phyloP scores from a whole-genome alignment of 1,140 invertebrate genomes.

The Yoshiicerus persimilis region DNA sequence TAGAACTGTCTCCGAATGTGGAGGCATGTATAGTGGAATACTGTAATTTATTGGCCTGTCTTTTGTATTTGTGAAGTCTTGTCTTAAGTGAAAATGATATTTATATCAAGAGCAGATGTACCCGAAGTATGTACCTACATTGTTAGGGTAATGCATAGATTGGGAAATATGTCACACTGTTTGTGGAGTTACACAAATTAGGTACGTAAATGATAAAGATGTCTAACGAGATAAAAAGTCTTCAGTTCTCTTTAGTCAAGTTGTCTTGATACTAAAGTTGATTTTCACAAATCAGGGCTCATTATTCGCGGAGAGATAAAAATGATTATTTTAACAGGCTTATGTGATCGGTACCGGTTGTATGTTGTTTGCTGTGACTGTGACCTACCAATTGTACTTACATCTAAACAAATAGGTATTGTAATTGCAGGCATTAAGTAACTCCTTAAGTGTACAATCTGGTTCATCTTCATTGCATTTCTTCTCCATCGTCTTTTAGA shows the following conservation, averaged over 20 bases:
- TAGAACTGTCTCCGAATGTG: no score
- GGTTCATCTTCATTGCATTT: not conserved
- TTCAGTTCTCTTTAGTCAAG: not conserved
- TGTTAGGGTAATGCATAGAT: no score
- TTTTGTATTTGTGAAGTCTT: no score
- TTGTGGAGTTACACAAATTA: not conserved
- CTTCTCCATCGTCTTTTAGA: not conserved
- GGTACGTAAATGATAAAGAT: not conserved
- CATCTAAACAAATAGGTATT: not conserved
- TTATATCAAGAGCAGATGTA: no score
- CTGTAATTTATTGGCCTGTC: no score
- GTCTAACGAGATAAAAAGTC: not conserved
- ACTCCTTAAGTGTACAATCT: not conserved
- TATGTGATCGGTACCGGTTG: not conserved
- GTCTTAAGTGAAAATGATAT: no score
- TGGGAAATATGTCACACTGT: not conserved
- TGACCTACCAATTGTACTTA: not conserved
- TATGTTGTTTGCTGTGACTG: not conserved
- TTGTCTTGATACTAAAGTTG: not conserved
- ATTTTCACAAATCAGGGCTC: not conserved
- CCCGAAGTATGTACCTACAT: no score
- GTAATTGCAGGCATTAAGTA: not conserved
- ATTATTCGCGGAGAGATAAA: not conserved
- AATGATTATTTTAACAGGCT: not conserved
- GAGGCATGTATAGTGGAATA: no score